phyloP scores from a whole-genome alignment of 2,797 vertebrate genomes.

The Ispidina picta region DNA sequence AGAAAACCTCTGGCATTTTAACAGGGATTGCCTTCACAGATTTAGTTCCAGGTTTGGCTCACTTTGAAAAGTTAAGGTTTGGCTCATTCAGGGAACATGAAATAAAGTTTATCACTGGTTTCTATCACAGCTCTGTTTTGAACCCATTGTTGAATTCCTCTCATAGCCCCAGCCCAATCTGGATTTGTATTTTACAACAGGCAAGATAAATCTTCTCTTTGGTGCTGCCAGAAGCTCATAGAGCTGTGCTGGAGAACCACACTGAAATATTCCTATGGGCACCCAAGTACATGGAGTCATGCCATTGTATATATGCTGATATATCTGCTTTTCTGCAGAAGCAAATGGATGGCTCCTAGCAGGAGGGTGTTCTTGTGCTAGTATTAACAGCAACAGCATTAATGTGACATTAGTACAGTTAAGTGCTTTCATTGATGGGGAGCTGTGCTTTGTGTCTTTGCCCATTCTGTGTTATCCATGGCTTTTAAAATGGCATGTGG shows the following conservation, averaged over 20 bases:
- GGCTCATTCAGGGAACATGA: not conserved
- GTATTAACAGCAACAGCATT: not conserved
- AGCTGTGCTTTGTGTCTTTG: not conserved
- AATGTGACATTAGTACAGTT: not conserved
- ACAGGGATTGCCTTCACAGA: not conserved
- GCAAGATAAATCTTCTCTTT: not conserved
- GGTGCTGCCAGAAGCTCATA: not conserved
- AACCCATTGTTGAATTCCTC: not conserved
- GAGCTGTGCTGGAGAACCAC: constrained; percentile 7
- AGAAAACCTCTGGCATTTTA: not conserved
- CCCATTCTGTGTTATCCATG: not conserved
- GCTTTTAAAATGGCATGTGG: not conserved
- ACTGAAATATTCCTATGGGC: not conserved
- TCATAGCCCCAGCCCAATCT: not conserved
- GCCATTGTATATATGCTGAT: not conserved
- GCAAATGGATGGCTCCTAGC: not conserved
- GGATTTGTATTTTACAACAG: not conserved
- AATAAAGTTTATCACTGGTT: not conserved
- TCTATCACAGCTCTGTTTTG: not conserved
- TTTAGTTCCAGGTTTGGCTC: not conserved
- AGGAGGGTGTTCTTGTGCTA: not conserved
- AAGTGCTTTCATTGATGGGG: not conserved
- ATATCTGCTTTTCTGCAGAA: not conserved
- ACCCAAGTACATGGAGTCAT: not conserved
- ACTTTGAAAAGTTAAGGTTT: not conserved